Evolutionary conservation across 2,113 vertebrate species (phyloP).

Genomic region (Notothenia rossii): DNA sequence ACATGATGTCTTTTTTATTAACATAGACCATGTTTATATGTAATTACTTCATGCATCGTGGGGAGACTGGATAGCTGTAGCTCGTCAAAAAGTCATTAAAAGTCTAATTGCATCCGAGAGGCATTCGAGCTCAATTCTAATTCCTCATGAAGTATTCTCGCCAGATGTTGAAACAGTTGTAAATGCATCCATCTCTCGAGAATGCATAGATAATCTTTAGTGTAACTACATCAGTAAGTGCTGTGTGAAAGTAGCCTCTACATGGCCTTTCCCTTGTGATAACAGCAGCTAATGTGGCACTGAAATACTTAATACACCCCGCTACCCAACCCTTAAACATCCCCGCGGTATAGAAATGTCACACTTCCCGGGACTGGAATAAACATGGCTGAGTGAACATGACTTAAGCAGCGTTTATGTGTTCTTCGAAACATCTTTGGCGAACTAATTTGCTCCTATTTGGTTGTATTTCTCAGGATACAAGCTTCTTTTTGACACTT

Average conservation of each 20-base stretch:
- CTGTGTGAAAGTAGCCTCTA: not conserved
- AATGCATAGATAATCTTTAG: not conserved
- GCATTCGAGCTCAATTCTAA: too few relatives aligned
- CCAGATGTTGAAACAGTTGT: too few relatives aligned
- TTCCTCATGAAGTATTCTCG: too few relatives aligned
- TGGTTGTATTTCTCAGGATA: not conserved
- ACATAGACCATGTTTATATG: not conserved
- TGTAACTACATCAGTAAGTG: not conserved
- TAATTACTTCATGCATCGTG: not conserved
- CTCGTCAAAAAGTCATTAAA: not conserved
- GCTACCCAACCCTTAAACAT: not conserved
- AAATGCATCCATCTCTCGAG: not conserved
- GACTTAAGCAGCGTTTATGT: too few relatives aligned
- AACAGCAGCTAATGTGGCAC: conserved; percentile 11
- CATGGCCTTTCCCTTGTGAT: not conserved
- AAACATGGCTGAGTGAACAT: too few relatives aligned
- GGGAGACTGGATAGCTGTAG: not conserved
- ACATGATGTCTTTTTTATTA: not conserved
- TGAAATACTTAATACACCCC: not conserved
- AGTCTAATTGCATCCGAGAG: too few relatives aligned
- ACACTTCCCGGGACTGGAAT: not conserved
- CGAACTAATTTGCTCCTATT: not conserved
- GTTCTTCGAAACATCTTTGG: not conserved
- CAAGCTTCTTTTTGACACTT: not conserved
- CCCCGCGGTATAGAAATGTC: not conserved